phyloP scores from a whole-genome alignment of 2,888 invertebrate species.

The Leucania comma region DNA sequence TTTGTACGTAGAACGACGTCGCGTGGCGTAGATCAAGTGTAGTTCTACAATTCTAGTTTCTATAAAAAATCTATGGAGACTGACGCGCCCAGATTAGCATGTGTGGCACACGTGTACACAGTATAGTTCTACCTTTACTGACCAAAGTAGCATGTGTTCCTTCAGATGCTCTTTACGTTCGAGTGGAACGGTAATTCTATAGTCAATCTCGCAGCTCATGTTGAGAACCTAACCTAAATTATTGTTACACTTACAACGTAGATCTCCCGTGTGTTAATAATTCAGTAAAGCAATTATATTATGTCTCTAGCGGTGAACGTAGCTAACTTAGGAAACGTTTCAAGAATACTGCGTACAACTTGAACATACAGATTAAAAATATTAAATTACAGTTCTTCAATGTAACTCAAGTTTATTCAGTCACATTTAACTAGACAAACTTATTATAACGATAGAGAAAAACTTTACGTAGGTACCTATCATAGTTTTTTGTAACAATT shows the following conservation, averaged over 20 bases:
- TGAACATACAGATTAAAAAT: slow-evolving; percentile 19
- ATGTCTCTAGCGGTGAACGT: slow-evolving; percentile 4
- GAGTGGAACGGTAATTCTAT: too few species aligned
- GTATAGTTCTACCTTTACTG: too few species aligned
- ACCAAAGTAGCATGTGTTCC: too few species aligned
- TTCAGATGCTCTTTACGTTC: too few species aligned
- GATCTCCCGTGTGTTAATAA: slow-evolving; percentile 18
- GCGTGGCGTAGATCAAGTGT: too few species aligned
- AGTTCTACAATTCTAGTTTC: too few species aligned
- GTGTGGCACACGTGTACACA: too few species aligned
- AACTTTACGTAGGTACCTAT: not conserved
- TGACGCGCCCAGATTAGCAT: too few species aligned
- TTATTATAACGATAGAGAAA: slow-evolving; percentile 9
- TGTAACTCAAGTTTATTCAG: slow-evolving; percentile 2
- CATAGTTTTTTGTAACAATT: slow-evolving; percentile 16
- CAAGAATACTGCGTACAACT: slow-evolving; percentile 23
- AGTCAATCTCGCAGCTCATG: too few species aligned
- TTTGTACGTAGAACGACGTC: too few species aligned
- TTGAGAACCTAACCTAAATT: too few species aligned
- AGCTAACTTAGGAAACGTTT: slow-evolving; percentile 21
- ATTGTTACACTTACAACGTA: not conserved
- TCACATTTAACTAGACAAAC: slow-evolving; percentile 14
- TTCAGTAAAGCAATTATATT: slow-evolving; percentile 38
- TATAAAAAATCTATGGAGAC: too few species aligned
- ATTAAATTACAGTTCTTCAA: slow-evolving; percentile 9